A percentile compares a stretch with the other conserved stretches of the same genome.
phyloP scores from a whole-genome alignment of 2,888 invertebrate genomes.

The Hoplodrina ambigua region DNA sequence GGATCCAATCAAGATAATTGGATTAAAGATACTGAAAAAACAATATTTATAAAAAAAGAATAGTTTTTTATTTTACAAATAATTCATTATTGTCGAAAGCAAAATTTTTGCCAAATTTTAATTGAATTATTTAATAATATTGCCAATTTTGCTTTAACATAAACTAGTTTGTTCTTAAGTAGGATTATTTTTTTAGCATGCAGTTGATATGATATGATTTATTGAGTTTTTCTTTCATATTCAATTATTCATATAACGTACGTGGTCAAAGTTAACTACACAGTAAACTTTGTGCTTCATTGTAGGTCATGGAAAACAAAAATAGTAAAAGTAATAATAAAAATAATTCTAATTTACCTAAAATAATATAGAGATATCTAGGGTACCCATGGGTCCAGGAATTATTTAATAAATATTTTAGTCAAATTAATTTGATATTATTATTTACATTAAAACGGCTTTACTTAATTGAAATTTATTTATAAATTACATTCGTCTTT shows the following conservation, averaged over 20 bases:
- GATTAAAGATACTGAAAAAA: background rate
- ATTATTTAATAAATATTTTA: background rate
- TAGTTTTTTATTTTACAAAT: background rate
- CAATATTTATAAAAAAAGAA: background rate
- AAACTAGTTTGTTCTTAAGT: background rate
- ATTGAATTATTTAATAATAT: background rate
- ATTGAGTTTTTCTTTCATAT: background rate
- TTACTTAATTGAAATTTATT: too few relatives aligned
- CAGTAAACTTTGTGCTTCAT: background rate
- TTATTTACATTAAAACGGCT: too few relatives aligned
- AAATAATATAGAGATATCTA: background rate
- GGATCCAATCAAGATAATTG: constrained; percentile 21
- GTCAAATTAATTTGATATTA: background rate
- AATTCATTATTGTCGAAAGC: background rate
- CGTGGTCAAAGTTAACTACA: background rate
- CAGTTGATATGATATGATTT: too few relatives aligned
- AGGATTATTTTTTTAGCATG: too few relatives aligned
- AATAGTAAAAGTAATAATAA: background rate
- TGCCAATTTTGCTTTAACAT: background rate
- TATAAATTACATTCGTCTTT: too few relatives aligned
- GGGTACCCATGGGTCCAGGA: too few relatives aligned
- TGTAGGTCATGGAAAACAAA: background rate
- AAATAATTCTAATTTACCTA: background rate
- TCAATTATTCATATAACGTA: background rate
- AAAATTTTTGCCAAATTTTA: constrained; percentile 2